Percentiles rank a stretch among this genome's conserved stretches.
phyloP scores from a whole-genome alignment of 2,113 vertebrate genomes.

The Pica pica region DNA sequence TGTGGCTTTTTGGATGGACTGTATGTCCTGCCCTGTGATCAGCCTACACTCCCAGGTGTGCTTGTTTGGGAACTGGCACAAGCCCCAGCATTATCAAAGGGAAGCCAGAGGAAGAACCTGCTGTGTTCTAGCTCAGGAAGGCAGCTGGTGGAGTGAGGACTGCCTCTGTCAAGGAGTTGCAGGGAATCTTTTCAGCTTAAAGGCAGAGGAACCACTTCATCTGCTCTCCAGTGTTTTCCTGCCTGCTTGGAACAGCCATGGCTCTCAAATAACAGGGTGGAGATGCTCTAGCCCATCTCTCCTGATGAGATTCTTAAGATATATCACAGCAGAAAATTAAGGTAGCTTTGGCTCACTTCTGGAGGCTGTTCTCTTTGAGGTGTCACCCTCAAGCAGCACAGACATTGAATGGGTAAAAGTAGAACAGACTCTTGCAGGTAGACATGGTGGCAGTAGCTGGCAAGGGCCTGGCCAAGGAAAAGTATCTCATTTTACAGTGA shows the following conservation, averaged over 20 bases:
- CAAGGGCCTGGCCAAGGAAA: not conserved
- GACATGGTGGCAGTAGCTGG: not conserved
- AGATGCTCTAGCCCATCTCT: not conserved
- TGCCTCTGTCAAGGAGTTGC: not conserved
- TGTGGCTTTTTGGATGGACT: not conserved
- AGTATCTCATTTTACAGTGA: not conserved
- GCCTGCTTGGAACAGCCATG: not conserved
- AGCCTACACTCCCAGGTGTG: not conserved
- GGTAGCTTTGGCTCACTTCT: not conserved
- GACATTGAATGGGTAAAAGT: not conserved
- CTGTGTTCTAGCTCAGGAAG: not conserved
- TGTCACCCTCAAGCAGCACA: not conserved
- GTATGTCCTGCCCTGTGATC: not conserved
- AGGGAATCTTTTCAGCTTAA: not conserved
- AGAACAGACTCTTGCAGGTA: not conserved
- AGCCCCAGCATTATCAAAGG: not conserved
- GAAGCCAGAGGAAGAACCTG: not conserved
- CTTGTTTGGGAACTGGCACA: not conserved
- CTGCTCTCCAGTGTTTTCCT: not conserved
- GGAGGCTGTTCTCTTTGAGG: rapidly evolving
- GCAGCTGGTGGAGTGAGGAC: not conserved
- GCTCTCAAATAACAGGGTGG: not conserved
- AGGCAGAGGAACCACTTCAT: not conserved
- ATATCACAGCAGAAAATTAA: not conserved
- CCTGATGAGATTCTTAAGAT: not conserved